phyloP scores from a whole-genome alignment of 2,797 vertebrate genomes.

The Myotis vivesi region DNA sequence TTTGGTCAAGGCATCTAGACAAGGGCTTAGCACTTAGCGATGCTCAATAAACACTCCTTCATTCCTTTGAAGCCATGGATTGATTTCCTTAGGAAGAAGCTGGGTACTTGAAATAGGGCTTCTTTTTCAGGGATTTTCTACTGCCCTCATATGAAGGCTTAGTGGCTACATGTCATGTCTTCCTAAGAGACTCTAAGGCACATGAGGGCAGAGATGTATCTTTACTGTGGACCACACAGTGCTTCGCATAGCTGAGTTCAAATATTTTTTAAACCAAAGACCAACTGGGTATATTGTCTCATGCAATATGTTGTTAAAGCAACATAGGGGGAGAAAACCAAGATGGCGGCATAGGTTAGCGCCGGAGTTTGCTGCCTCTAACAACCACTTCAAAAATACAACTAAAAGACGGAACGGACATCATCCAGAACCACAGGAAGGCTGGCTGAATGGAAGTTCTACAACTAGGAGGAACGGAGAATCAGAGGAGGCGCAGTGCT shows the following conservation, averaged over 20 bases:
- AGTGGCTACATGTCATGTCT: background rate
- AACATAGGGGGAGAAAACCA: background rate
- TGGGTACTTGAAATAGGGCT: too few species aligned
- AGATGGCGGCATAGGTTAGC: too few species aligned
- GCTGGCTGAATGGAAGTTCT: too few species aligned
- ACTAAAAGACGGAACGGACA: too few species aligned
- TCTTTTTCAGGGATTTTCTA: background rate
- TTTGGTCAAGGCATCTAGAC: background rate
- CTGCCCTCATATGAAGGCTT: rapidly evolving
- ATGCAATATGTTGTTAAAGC: background rate
- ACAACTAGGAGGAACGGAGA: too few species aligned
- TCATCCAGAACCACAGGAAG: too few species aligned
- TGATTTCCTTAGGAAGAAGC: background rate
- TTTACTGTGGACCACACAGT: background rate
- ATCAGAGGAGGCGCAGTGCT: too few species aligned
- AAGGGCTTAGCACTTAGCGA: background rate
- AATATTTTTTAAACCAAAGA: background rate
- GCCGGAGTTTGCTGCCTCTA: too few species aligned
- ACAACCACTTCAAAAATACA: too few species aligned
- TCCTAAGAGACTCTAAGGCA: background rate
- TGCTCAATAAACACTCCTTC: background rate
- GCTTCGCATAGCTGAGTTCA: background rate
- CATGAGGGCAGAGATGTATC: background rate
- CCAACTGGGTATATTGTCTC: background rate
- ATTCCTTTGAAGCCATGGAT: rapidly evolving